Evolutionary conservation across 1,140 invertebrate species (phyloP), one percentile per base, ranked within the genome.

Genomic region (Drosophila tristis): DNA sequence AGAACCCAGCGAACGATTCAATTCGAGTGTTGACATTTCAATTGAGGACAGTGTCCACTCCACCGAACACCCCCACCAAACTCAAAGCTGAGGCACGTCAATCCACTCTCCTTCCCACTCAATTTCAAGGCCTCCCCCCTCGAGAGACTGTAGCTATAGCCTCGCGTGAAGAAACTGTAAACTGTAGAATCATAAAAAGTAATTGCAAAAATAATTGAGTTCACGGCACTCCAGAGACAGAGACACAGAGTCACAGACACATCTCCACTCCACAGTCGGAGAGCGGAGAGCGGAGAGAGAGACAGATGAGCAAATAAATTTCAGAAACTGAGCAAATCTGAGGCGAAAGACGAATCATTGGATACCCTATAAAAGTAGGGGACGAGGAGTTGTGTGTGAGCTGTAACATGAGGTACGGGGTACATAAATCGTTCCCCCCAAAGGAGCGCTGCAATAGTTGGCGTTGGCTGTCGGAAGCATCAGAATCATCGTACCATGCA

Each of bases 121-220:
- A 53, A 68, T 44, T 20, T 31, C 43, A 50, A 49, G 31, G 66
- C 64, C 64, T 50, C 68, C 67, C 66, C 9, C 57, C 64, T 35
- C 25, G 66, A 70, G 66, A 39, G 4, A 13, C 67, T 29, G 35
- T 50, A 13, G 48, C 50, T 55, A 54, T 20, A 44, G 1, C 26
- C 43, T 4, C 20, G 47, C 54, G 65, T 57, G 66, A 44, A 55
- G 25, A 64, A 68, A 68, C 64, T 70, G 66, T 78, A 63, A 75
- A 73, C 75, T 59, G 66, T 75, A 54, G 77, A 81, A 62, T 67
- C 58, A 71, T 74, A 80, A 80, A 75, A 70, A 74, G 78, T 87
- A 87, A 87, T 86, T 86, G 78, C 82, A 72, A 86, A 86, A 86
- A 82, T 86, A 86, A 86, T 86, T 86, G 82, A 86, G 82, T 82